Percentiles rank a stretch among this genome's conserved stretches.
Evolutionary conservation across 2,797 vertebrate genomes (phyloP).

Genomic region (Halcyon leucocephala): DNA sequence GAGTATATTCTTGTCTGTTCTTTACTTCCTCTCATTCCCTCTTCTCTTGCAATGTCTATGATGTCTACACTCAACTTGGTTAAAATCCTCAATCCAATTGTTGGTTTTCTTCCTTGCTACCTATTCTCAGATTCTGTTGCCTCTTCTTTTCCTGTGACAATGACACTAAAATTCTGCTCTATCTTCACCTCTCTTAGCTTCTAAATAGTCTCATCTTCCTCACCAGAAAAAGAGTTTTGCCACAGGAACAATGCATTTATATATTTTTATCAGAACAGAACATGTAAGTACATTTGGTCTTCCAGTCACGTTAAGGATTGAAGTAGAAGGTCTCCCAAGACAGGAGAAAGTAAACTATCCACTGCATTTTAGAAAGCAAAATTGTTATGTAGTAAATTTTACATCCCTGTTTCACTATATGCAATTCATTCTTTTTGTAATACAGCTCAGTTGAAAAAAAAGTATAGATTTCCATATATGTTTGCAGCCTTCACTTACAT

Average conservation of each 20-base stretch:
- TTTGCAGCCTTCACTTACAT: slow-evolving; percentile 84
- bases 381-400: not conserved
- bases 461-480: not conserved
- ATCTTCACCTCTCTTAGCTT: not conserved
- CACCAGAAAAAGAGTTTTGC: not conserved
- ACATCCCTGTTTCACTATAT: not conserved
- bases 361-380: not conserved
- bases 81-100: not conserved
- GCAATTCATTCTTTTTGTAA: not conserved
- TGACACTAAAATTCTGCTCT: not conserved
- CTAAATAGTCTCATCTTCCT: not conserved
- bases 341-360: not conserved
- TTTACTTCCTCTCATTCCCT: not conserved
- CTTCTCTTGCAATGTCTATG: not conserved
- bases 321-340: not conserved
- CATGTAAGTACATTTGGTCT: not conserved
- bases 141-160: not conserved
- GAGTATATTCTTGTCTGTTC: not conserved
- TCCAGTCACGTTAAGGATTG: not conserved
- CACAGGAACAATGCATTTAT: not conserved
- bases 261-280: not conserved
- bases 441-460: not conserved
- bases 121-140: not conserved
- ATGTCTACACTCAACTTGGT: not conserved
- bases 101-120: not conserved